Evolutionary conservation across 2,113 vertebrate genomes (phyloP).

Genomic region (Nothobranchius furzeri): DNA sequence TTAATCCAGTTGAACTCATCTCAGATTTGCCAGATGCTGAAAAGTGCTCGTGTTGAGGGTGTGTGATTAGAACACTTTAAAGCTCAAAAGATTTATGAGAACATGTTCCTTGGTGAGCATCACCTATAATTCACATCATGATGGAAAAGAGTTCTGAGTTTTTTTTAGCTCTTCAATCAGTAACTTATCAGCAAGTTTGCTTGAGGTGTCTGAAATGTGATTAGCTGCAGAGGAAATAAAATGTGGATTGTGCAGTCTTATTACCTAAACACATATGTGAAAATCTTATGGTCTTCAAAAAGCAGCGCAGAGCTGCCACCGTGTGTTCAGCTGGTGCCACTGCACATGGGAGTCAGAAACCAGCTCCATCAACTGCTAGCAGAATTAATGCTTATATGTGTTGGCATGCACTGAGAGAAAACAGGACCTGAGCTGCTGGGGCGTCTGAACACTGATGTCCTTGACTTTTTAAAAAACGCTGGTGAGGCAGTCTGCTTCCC

Average conservation of each 20-base stretch:
- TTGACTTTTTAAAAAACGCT: conserved; percentile 12
- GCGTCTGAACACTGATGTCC: neutral
- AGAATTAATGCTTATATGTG: neutral
- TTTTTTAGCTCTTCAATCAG: neutral
- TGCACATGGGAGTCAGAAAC: conserved; percentile 22
- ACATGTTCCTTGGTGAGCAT: conserved; percentile 37
- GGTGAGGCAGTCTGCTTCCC: neutral
- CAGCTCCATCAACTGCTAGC: accelerated
- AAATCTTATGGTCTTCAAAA: neutral
- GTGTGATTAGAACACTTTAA: conserved; percentile 9
- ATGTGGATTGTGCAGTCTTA: neutral
- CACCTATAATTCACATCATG: conserved; percentile 15
- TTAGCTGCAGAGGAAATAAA: conserved; percentile 1
- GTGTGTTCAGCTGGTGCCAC: conserved; percentile 52
- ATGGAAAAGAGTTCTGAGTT: no score
- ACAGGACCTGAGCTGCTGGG: conserved; percentile 1
- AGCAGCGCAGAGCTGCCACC: conserved; percentile 56
- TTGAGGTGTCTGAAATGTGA: neutral
- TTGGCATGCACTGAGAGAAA: neutral
- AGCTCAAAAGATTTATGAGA: conserved; percentile 30
- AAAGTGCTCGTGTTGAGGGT: conserved; percentile 1
- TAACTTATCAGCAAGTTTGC: conserved; percentile 20
- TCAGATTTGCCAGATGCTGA: conserved; percentile 28
- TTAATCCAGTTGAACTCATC: conserved; percentile 25
- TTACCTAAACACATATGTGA: neutral